Evolutionary conservation across 2,797 vertebrate genomes (phyloP).

Genomic region (Serranus cabrilla): DNA sequence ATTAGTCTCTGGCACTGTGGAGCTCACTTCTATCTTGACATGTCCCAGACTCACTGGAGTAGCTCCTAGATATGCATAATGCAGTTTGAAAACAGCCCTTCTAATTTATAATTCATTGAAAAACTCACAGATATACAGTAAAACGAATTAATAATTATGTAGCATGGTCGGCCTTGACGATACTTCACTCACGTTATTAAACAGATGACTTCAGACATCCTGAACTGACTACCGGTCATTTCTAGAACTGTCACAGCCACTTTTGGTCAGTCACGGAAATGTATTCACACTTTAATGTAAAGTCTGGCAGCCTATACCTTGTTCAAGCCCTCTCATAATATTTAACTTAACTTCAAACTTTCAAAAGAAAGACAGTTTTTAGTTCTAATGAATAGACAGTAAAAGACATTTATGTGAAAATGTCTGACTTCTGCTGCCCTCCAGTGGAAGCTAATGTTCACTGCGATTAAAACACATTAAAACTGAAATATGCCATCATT

Average conservation of each 20-base stretch:
- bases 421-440: too few relatives aligned
- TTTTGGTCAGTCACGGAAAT: background rate
- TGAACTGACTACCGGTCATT: background rate
- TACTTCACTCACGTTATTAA: background rate
- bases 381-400: too few relatives aligned
- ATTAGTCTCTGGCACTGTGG: constrained; percentile 41
- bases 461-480: too few relatives aligned
- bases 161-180: background rate
- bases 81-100: constrained; percentile 32
- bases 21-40: constrained; percentile 69
- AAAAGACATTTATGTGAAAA: too few relatives aligned
- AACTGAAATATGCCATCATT: too few relatives aligned
- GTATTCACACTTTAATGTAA: background rate
- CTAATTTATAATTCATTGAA: constrained; percentile 27
- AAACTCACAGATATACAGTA: constrained; percentile 22
- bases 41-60: constrained; percentile 61
- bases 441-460: too few relatives aligned
- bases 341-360: too few relatives aligned
- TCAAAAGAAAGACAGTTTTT: too few relatives aligned
- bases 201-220: background rate
- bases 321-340: background rate
- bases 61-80: constrained; percentile 61
- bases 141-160: constrained; percentile 22
- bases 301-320: background rate
- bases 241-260: background rate